phyloP scores from a whole-genome alignment of 1,140 invertebrate genomes.

The Drosophila watanabei region DNA sequence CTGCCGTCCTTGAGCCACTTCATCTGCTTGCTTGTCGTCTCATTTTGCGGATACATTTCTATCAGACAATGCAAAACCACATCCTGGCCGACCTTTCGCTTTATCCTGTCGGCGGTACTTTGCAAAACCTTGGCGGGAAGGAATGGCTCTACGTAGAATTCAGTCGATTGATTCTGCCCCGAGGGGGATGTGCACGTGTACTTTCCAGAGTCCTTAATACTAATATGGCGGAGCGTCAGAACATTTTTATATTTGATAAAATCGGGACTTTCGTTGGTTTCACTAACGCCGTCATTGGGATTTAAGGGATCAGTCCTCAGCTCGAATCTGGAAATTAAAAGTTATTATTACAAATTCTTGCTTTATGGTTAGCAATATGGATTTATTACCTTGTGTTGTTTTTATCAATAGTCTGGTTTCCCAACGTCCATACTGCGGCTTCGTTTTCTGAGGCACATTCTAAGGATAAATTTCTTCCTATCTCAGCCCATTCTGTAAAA shows the following conservation, averaged over 20 bases:
- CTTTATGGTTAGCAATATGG: background rate
- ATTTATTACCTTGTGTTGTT: constrained; percentile 74
- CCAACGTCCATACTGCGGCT: constrained; percentile 85
- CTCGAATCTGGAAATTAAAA: constrained; percentile 36
- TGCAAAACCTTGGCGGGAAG: constrained; percentile 86
- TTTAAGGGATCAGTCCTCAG: constrained; percentile 25
- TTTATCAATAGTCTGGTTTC: constrained; percentile 85
- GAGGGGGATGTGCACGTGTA: constrained; percentile 86
- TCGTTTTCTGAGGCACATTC: constrained; percentile 85
- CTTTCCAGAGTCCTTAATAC: constrained; percentile 86
- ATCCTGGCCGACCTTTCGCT: constrained; percentile 86
- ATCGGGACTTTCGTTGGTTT: constrained; percentile 37
- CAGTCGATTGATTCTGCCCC: constrained; percentile 64
- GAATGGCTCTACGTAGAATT: constrained; percentile 83
- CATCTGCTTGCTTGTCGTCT: constrained; percentile 80
- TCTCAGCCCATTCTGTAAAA: constrained; percentile 61
- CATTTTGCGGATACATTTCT: constrained; percentile 87
- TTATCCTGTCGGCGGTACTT: constrained; percentile 85
- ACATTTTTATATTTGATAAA: constrained; percentile 59
- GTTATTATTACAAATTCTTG: background rate
- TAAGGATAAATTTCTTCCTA: constrained; percentile 86
- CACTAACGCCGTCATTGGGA: constrained; percentile 31
- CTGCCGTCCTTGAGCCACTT: constrained; percentile 88
- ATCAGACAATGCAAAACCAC: constrained; percentile 87
- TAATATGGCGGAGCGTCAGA: constrained; percentile 76